Base-by-base conservation (phyloP, 30 jellyfish, hydroid and myxozoan species). In the Turritopsis dohrnii region DNA sequence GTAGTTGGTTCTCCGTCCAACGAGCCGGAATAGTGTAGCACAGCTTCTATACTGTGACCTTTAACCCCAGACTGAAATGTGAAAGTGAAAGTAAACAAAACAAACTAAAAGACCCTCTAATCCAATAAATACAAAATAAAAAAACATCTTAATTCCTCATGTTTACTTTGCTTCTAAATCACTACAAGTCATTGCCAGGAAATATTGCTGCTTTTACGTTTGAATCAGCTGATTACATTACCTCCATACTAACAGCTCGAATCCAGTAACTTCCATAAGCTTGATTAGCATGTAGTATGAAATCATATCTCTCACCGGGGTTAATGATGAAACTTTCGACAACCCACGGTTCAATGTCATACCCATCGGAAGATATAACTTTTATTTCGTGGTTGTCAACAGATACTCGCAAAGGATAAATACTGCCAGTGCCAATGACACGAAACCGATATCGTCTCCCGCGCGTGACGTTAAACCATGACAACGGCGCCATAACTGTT, bases 21-120 rank as follows among this genome's bases (percentile, higher is more conserved):
- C 1, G 98, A 95, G 16, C 96, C 98, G 21, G 82, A 80, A 87
- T 93, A 93, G 71, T 93, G 98, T 25, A 93, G 74, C 76, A 93
- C 94, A 29, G 98, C 98, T 72, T 66, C 71, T 1, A 82, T 82
- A 21, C 71, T 28, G 69, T 82, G 89, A 1, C 71, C 87, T 82
- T 66, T 82, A 1, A 65, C 89, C 4, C 71, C 89, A 65, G 52
- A 86, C 89, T 82, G 0, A 53, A 52, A 74, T 16, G 41, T 41
- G 83, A 74, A 74, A n/a, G 19, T 21, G 19, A 60, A 60, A 60
- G 21, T 60, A 60, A 0, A 23, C 19, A 0, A 18, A 60, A 60
- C n/a, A n/a, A n/a, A n/a, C n/a, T n/a, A n/a, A n/a, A n/a, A n/a
- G n/a, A 41, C 60, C 60, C 60, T 5, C 60, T 23, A 18, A 72